Conservation (phyloP, 2,888 invertebrate species). For the Pycnomerus fuliginosus region DNA sequence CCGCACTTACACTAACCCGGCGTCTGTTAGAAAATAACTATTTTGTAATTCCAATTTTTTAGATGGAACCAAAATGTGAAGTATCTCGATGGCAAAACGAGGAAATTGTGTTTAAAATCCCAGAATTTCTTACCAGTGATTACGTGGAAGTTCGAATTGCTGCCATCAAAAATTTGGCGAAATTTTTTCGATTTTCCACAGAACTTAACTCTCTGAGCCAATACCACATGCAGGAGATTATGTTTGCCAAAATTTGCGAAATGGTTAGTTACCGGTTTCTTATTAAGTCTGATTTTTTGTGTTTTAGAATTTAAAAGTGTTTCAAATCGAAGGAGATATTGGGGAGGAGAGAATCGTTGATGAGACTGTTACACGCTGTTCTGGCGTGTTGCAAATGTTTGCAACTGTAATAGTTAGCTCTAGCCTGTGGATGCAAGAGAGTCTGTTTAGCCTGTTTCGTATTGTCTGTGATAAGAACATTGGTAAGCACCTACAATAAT, state of each 20-base stretch:
- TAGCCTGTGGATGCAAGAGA: slow-evolving; percentile 55
- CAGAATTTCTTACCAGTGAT: slow-evolving; percentile 46
- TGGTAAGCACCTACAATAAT: slow-evolving; percentile 25
- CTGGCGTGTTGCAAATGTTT: slow-evolving; percentile 60
- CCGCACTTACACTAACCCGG: no score
- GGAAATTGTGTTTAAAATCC: slow-evolving; percentile 34
- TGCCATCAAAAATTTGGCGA: slow-evolving; percentile 47
- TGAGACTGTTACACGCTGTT: slow-evolving; percentile 60
- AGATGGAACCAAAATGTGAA: slow-evolving; percentile 39
- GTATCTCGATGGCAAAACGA: slow-evolving; percentile 36
- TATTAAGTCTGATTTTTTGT: slow-evolving; percentile 7
- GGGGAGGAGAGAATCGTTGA: slow-evolving; percentile 55
- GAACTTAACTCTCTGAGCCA: slow-evolving; percentile 24
- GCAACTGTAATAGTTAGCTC: slow-evolving; percentile 57
- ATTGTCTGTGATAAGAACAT: slow-evolving; percentile 55
- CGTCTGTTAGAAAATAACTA: no score
- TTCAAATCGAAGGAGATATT: slow-evolving; percentile 51
- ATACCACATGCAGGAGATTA: slow-evolving; percentile 36
- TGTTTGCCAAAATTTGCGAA: slow-evolving; percentile 45
- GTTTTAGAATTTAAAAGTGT: slow-evolving; percentile 41
- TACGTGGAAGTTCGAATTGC: slow-evolving; percentile 51
- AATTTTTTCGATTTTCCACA: slow-evolving; percentile 40
- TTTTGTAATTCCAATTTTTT: slow-evolving; percentile 8
- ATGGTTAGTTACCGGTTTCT: slow-evolving; percentile 25
- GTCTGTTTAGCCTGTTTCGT: slow-evolving; percentile 57